These are phyloP conservation scores for Neodiprion pinetum DNA, from an alignment of 1,140 invertebrate genomes.

Conservation along the genomic window DNA sequence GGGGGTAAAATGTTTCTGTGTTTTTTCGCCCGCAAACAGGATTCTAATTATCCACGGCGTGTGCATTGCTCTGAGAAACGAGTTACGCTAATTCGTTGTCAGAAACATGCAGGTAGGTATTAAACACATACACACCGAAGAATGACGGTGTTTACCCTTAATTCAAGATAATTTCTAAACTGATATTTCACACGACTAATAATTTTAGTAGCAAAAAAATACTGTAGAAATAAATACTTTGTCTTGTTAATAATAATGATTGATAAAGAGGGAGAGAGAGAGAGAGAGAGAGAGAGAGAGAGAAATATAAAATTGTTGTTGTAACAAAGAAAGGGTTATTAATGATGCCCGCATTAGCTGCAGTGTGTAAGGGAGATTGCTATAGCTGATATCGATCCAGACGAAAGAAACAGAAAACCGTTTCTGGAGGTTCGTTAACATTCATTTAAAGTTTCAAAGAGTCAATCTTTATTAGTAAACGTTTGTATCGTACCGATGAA, in stretches of 20 bases:
- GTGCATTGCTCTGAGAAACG: not conserved
- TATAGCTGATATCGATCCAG: not conserved
- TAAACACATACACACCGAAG: not conserved
- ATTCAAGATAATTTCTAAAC: not conserved
- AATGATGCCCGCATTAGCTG: no score
- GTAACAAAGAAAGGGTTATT: not conserved
- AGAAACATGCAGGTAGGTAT: not conserved
- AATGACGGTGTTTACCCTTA: not conserved
- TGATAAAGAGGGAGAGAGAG: slow-evolving; percentile 11
- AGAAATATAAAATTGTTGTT: not conserved
- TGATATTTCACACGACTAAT: not conserved
- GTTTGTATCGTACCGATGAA: no score
- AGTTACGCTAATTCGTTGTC: not conserved
- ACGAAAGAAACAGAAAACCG: not conserved
- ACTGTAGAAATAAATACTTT: not conserved
- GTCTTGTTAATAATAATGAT: slow-evolving; percentile 10
- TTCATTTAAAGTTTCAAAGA: no score
- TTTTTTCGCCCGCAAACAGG: not conserved
- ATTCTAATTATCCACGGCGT: not conserved
- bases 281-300: slow-evolving; percentile 10
- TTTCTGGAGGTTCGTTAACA: no score
- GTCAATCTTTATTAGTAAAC: no score
- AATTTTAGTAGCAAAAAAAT: slow-evolving; percentile 1
- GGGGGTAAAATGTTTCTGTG: not conserved
- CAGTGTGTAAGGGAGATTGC: no score